Base-by-base conservation (phyloP, 2,797 vertebrate species). In the Sebastes paucispinis region DNA sequence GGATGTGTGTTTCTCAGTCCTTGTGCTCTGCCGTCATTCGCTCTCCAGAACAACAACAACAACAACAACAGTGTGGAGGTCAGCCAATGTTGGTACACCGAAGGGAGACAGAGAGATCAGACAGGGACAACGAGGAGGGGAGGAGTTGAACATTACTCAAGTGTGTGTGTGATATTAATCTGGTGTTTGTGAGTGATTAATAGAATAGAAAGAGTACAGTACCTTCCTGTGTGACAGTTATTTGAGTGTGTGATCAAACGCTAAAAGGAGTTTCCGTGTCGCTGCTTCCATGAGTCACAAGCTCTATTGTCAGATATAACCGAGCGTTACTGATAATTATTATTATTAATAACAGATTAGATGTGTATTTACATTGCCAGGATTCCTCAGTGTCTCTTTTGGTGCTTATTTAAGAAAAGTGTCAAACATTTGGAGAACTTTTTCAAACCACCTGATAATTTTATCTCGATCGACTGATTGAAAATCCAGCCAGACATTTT, bases 21-120 rank as follows among this genome's bases (percentile, higher is more conserved):
- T 62, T 72, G 67, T 57, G 55, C 72, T 67, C n/a, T 57, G 52
- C 7, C 1, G 7, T 67, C 74, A 75, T 64, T 78, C 3, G 7
- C 59, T 50, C 59, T 6, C 18, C 25, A 76, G 60, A 22, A 36
- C 59, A 75, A 55, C 22, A 73, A 66, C 43, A 81, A 66, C 43
- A 81, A 76, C 70, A 77, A 70, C 39, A 75, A 63, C 73, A 75
- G 8, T 25, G 55, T 68, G 55, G 71, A 81, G 73, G 82, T 84
- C 82, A 77, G 54, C 79, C 52, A 43, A 20, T 60, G 73, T 10
- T 50, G 32, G 65, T 57, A 63, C 58, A 84, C 8, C 3, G 14
- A n/a, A 66, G 36, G 55, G 11, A 54, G 22, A 68, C 29, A 68
- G 29, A 2, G 62, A 79, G 72, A 81, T 73, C 74, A 70, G 7